Percentiles rank a stretch among this genome's conserved stretches.
These are phyloP conservation scores for Sialia sialis DNA, from an alignment of 2,113 vertebrate genomes.

Conservation along the genomic window DNA sequence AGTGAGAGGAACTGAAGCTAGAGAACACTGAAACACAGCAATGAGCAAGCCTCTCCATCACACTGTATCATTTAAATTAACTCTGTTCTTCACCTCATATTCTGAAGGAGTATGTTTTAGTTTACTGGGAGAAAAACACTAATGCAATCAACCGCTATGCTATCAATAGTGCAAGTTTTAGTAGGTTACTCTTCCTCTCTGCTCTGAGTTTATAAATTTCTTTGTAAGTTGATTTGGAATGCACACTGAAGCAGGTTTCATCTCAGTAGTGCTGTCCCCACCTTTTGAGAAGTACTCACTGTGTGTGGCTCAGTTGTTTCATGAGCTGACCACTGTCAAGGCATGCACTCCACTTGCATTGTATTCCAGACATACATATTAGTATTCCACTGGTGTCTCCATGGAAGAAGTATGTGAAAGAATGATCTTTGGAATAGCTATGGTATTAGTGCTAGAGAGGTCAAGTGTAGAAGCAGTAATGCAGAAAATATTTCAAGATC, in stretches of 20 bases:
- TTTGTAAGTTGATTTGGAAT: background rate
- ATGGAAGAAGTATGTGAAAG: background rate
- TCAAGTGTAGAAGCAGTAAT: background rate
- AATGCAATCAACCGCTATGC: accelerated
- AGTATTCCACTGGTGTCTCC: background rate
- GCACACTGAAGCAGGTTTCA: background rate
- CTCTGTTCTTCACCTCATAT: background rate
- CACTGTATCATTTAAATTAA: background rate
- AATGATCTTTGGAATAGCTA: background rate
- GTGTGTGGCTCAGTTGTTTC: background rate
- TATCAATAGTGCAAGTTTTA: background rate
- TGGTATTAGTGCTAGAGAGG: background rate
- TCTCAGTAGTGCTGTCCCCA: background rate
- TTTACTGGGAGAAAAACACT: background rate
- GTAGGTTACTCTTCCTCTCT: background rate
- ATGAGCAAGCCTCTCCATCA: background rate
- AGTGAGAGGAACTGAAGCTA: background rate
- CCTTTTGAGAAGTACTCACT: background rate
- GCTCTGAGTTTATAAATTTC: background rate
- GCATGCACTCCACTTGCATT: background rate
- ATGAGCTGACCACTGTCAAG: background rate
- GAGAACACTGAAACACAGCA: background rate
- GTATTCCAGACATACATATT: background rate
- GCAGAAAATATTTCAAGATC: background rate
- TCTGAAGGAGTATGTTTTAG: background rate